These are phyloP conservation scores for Hymenopus coronatus DNA, from an alignment of 2,888 invertebrate genomes.

Conservation along the genomic window DNA sequence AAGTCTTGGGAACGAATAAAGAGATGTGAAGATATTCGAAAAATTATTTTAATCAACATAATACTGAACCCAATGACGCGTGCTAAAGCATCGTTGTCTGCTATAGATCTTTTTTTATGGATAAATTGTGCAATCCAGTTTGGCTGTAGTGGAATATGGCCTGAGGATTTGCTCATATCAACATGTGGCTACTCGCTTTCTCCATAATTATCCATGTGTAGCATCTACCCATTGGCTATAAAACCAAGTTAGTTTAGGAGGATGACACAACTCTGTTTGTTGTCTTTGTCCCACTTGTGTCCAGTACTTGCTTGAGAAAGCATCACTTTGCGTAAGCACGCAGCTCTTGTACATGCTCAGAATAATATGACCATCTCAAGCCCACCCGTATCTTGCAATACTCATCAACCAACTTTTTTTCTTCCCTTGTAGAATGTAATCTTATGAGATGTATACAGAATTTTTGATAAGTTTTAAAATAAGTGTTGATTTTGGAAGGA, in stretches of 20 bases:
- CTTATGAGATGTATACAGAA: background rate
- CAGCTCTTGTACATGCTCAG: background rate
- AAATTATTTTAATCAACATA: no score
- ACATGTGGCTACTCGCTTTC: background rate
- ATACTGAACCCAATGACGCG: no score
- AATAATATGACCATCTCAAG: background rate
- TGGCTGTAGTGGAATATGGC: background rate
- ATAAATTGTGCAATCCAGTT: background rate
- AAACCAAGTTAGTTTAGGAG: background rate
- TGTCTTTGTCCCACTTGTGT: background rate
- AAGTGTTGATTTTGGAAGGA: background rate
- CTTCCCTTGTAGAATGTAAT: background rate
- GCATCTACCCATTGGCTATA: background rate
- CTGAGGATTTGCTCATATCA: background rate
- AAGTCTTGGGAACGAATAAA: no score
- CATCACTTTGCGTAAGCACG: background rate
- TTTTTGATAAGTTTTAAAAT: background rate
- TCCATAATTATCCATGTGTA: background rate
- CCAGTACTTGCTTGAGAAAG: background rate
- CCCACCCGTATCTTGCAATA: background rate
- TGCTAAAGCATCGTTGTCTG: no score
- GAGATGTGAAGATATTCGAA: no score
- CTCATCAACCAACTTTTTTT: background rate
- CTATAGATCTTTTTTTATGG: background rate
- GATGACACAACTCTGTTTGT: background rate